Percentiles rank a stretch among this genome's conserved stretches.
Evolutionary conservation across 2,888 invertebrate genomes (phyloP).

Genomic region (Leistus spinibarbis): DNA sequence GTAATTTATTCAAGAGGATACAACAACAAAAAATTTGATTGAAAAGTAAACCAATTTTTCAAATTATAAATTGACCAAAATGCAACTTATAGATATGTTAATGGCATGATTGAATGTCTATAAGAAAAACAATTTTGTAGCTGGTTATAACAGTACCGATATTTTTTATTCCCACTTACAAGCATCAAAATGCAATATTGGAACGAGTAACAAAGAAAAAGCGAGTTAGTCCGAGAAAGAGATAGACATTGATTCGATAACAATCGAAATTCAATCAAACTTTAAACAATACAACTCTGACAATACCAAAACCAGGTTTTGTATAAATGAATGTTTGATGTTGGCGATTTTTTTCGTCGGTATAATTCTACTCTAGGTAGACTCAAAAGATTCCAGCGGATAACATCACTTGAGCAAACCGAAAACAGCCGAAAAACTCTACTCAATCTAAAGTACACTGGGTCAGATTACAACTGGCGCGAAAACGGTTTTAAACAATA

Average conservation of each 20-base stretch:
- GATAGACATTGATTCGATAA: constrained; percentile 15
- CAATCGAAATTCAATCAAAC: constrained; percentile 40
- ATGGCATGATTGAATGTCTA: neutral
- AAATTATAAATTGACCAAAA: no score
- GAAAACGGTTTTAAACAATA: neutral
- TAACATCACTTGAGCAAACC: neutral
- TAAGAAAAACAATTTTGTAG: neutral
- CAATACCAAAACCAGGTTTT: constrained; percentile 36
- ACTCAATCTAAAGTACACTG: neutral
- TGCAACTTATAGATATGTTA: constrained; percentile 2
- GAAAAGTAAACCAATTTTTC: no score
- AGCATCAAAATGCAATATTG: neutral
- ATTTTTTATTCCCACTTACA: neutral
- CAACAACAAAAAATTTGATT: no score
- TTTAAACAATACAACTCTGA: constrained; percentile 37
- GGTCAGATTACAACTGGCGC: neutral
- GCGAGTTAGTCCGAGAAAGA: neutral
- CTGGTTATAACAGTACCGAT: neutral
- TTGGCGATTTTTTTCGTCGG: neutral
- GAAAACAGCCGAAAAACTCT: neutral
- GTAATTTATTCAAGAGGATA: no score
- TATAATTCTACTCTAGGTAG: neutral
- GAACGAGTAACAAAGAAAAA: neutral
- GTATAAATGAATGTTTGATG: constrained; percentile 39
- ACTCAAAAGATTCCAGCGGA: neutral